Conservation (phyloP, 2,113 vertebrate genomes). For the Phyllostomus hastatus region DNA sequence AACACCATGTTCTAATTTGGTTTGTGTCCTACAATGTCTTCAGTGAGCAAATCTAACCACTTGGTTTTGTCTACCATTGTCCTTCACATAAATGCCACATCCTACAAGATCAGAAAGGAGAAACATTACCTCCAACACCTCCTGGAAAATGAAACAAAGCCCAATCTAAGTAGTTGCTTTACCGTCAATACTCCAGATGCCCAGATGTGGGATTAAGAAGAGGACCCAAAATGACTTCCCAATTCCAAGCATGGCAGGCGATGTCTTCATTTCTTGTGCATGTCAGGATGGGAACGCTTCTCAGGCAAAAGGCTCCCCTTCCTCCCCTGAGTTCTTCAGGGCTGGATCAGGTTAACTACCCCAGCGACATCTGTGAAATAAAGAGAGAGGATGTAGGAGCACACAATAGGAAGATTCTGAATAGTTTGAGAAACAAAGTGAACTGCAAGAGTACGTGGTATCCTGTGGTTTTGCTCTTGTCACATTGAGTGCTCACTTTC, state of each 20-base stretch:
- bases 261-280: conserved; percentile 1
- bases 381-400: background rate
- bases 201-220: conserved; percentile 16
- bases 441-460: background rate
- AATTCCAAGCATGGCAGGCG: background rate
- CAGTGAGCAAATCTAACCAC: background rate
- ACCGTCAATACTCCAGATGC: conserved; percentile 32
- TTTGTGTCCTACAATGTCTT: background rate
- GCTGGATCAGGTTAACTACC: background rate
- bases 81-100: background rate
- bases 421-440: background rate
- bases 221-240: background rate
- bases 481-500: conserved; percentile 41
- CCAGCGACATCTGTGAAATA: background rate
- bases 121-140: background rate
- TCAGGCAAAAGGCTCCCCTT: background rate
- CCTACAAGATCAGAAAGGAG: background rate
- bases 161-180: background rate
- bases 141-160: background rate
- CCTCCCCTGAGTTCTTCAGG: background rate
- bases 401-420: background rate
- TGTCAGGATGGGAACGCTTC: background rate
- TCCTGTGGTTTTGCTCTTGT: conserved; percentile 61
- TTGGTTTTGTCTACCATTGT: background rate
- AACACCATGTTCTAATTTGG: background rate